These are phyloP conservation scores for Aldrovandia affinis DNA, from an alignment of 2,797 vertebrate genomes.

Conservation along the genomic window DNA sequence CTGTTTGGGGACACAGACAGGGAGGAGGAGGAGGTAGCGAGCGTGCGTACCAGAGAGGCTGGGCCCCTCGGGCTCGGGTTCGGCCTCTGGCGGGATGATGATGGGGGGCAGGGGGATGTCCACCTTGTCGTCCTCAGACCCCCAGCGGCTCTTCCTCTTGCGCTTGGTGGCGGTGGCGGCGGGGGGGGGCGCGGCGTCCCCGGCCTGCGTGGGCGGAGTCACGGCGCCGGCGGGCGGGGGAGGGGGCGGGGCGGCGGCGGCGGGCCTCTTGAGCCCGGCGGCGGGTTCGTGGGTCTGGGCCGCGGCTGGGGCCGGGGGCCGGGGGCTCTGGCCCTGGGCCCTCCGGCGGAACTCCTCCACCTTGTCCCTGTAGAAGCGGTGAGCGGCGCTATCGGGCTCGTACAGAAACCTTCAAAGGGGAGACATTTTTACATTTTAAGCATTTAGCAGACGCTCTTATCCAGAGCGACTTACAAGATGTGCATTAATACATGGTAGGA, in stretches of 20 bases:
- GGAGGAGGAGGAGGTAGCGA: background rate
- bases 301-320: conserved; percentile 41
- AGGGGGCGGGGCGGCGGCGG: conserved; percentile 25
- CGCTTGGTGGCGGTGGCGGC: conserved; percentile 73
- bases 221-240: conserved; percentile 33
- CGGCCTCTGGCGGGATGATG: conserved; percentile 57
- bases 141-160: conserved; percentile 96
- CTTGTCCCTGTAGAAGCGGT: conserved; percentile 87
- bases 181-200: conserved; percentile 30
- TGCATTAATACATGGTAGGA: too few relatives aligned
- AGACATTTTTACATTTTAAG: too few relatives aligned
- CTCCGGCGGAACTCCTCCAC: conserved; percentile 81
- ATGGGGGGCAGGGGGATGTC: conserved; percentile 76
- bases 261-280: conserved; percentile 37
- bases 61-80: conserved; percentile 56
- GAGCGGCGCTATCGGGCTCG: conserved; percentile 82
- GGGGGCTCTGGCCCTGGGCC: conserved; percentile 49
- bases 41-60: conserved; percentile 69
- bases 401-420: conserved; percentile 83
- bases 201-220: conserved; percentile 10
- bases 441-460: too few relatives aligned
- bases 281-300: too few relatives aligned
- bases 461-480: too few relatives aligned
- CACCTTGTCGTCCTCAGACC: conserved; percentile 92
- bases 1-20: background rate